phyloP scores from a whole-genome alignment of 2,888 invertebrate species.

The Hartigia nigra region DNA sequence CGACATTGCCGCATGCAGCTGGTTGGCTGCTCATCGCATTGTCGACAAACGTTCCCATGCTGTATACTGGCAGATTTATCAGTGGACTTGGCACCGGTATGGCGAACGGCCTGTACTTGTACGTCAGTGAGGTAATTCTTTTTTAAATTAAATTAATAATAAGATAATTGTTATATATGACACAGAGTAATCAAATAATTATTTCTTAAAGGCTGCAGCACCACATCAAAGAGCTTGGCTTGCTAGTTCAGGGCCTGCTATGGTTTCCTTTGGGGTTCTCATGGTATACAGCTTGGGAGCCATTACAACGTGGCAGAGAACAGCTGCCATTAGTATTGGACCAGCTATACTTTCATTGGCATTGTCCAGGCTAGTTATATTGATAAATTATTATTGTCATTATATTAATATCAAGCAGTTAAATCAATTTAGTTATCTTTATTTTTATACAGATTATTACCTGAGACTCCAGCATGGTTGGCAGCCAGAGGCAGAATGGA shows the following conservation, averaged over 20 bases:
- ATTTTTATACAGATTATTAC: conserved; percentile 66
- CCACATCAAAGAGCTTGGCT: conserved; percentile 76
- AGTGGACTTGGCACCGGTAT: conserved; percentile 78
- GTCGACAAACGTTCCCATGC: conserved; percentile 72
- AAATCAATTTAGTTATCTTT: neutral
- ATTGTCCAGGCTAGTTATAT: conserved; percentile 40
- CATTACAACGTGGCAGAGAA: conserved; percentile 74
- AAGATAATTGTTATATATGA: too few relatives aligned
- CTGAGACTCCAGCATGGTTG: conserved; percentile 78
- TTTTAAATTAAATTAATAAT: neutral
- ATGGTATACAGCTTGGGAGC: conserved; percentile 77
- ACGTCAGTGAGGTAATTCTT: conserved; percentile 56
- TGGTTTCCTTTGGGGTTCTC: conserved; percentile 79
- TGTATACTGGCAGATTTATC: conserved; percentile 76
- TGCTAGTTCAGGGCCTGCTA: conserved; percentile 76
- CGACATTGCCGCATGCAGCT: conserved; percentile 75
- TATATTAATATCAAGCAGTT: neutral
- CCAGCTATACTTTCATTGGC: conserved; percentile 57
- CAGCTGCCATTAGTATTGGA: conserved; percentile 74
- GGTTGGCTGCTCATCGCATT: conserved; percentile 79
- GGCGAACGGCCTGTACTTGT: conserved; percentile 60
- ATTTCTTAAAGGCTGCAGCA: conserved; percentile 73
- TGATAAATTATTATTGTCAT: neutral
- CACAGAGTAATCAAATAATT: neutral
- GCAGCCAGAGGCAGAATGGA: conserved; percentile 72